phyloP scores from a whole-genome alignment of 1,140 invertebrate species.

The Batillaria attramentaria region DNA sequence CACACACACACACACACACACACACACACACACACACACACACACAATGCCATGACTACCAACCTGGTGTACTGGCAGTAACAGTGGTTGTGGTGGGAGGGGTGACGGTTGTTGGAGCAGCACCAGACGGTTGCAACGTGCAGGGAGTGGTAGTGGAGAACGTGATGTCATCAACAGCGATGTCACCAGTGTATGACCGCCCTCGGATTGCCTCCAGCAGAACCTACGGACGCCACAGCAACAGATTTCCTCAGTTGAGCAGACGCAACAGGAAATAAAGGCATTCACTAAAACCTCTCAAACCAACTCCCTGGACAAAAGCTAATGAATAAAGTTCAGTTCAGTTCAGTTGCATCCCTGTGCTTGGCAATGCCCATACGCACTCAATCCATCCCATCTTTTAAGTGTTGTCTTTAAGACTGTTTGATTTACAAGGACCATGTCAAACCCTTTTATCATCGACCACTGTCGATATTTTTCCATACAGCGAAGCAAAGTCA shows the following conservation, averaged over 20 bases:
- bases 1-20: not conserved
- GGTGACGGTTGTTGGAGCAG: not conserved
- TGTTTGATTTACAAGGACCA: too few relatives aligned
- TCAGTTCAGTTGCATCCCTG: not conserved
- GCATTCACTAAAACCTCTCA: not conserved
- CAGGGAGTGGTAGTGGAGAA: constrained; percentile 58
- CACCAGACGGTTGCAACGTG: not conserved
- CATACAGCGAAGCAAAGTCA: too few relatives aligned
- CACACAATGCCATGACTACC: not conserved
- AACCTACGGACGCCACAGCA: constrained; percentile 70
- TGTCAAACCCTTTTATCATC: too few relatives aligned
- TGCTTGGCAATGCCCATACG: too few relatives aligned
- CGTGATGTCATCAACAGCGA: constrained; percentile 70
- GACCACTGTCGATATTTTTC: too few relatives aligned
- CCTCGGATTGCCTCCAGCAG: constrained; percentile 80
- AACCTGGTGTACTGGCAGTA: constrained; percentile 7
- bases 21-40: too few relatives aligned
- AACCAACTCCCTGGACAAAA: not conserved
- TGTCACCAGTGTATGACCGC: constrained; percentile 72
- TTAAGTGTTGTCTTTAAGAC: too few relatives aligned
- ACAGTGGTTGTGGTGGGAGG: constrained; percentile 2
- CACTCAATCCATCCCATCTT: too few relatives aligned
- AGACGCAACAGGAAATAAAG: not conserved
- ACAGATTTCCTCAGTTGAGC: not conserved
- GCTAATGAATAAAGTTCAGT: not conserved